These are phyloP conservation scores for Therioaphis trifolii DNA, from an alignment of 2,888 invertebrate species.

Conservation along the genomic window DNA sequence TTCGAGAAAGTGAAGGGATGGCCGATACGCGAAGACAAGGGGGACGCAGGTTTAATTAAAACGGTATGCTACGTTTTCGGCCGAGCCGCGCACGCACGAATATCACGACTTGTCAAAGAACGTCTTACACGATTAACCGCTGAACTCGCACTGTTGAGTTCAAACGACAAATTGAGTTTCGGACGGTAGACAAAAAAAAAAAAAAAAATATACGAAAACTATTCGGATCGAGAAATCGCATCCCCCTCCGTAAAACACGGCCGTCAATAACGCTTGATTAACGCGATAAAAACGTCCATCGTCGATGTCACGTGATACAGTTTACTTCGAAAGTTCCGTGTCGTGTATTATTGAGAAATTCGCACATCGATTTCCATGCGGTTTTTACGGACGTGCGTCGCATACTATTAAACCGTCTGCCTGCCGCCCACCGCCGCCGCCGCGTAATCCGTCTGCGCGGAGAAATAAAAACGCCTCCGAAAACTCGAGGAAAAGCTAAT, in stretches of 20 bases:
- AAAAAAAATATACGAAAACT: not conserved
- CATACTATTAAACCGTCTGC: not conserved
- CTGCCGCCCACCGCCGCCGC: not conserved
- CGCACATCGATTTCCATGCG: conserved; percentile 8
- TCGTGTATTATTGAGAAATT: not conserved
- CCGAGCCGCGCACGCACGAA: not conserved
- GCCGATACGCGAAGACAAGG: not conserved
- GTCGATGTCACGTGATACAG: not conserved
- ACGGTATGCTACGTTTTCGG: not conserved
- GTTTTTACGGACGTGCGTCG: conserved; percentile 17
- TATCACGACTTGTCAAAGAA: not conserved
- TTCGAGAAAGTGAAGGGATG: not conserved
- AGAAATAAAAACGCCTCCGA: not conserved
- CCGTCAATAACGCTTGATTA: not conserved
- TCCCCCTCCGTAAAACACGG: too few relatives aligned
- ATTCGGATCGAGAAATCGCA: not conserved
- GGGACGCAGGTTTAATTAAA: conserved; percentile 25
- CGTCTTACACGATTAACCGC: not conserved
- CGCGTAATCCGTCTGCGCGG: not conserved
- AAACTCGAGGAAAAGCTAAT: not conserved
- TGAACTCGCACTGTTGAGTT: not conserved
- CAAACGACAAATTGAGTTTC: not conserved
- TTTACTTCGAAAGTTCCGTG: not conserved
- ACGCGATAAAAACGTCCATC: not conserved
- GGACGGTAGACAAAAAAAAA: not conserved